Base-by-base conservation (phyloP, 2,888 invertebrate species). In the Drosophila hamatofila region DNA sequence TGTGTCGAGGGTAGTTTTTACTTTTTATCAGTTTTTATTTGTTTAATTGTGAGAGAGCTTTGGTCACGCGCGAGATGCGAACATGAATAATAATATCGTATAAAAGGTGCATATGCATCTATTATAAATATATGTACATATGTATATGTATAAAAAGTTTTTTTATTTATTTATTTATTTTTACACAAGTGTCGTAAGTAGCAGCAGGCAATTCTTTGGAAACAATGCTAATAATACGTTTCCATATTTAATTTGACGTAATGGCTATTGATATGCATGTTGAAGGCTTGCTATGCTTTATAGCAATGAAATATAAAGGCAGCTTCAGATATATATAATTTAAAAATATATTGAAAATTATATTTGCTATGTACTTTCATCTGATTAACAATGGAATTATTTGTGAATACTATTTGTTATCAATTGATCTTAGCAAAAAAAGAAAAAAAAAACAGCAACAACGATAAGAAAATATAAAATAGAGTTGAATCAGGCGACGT, bases 21-120 rank as follows among this genome's bases (percentile, higher is more conserved):
- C 30, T 49, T 59, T 61, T 72, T 56, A 65, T 56, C 48, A 58
- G 23, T 72, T 59, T 60, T 60, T 41, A 56, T 30, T 51, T 58
- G 21, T 62, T 62, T 55, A 63, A 74, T 66, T 74, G 49, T 33
- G 52, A 55, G 63, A 55, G 63, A 66, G 56, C 44, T 61, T 75
- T 69, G 52, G 78, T 78, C 88, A 88, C 86, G 80, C 83, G 75
- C 80, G 76, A 66, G 67, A 69, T 57, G 68, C 41, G 30, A 78
- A 62, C 73, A 85, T 79, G 85, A 75, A 72, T 78, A 70, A 35
- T 23, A 52, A 35, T 52, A 52, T 54, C 56, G 1, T 57, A 51
- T 46, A 18, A 58, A 59, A 49, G 33, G 30, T 49, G 23, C 35
- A 55, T 27, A 41, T 55, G 37, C 27, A 66, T 42, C 7, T n/a